Base-by-base conservation (phyloP, 2,113 vertebrate genomes). In the Bubo blakistoni region DNA sequence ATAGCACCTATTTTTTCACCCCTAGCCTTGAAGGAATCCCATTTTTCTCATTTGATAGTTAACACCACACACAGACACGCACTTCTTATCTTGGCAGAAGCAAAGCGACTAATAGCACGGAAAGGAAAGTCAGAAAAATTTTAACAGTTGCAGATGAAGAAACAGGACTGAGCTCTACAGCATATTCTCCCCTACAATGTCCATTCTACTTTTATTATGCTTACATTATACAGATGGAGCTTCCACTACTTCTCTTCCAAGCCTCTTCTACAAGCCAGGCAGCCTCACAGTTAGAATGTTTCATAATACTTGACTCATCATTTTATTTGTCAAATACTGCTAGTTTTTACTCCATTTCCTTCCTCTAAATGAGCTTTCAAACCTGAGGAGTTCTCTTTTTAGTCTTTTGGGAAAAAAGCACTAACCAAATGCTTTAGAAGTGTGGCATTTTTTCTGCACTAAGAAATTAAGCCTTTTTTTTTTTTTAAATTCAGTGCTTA, bases 21-120 rank as follows among this genome's bases (percentile, higher is more conserved):
- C 27, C 52, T 71, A 49, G 20, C 24, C 40, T 74, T 55, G 15
- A 86, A 88, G 40, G 7, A 89, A n/a, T 4, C 3, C 22, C 11
- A 1, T 47, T 92, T 92, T 86, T 57, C 44, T 84, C 18, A 67
- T 71, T n/a, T 76, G 38, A 69, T 27, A 16, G 51, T 34, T 86
- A 78, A 72, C 6, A 74, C 8, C 59, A 49, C 10, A 12, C 32
- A 49, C 19, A 79, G 19, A 54, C 13, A 55, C 0, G 0, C 0
- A 16, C 6, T 38, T 40, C 22, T 46, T 21, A 22, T 51, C 46
- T 38, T 46, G 51, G 76, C 58, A 88, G 72, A 55, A 67, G 40
- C 22, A 92, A 91, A 91, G 36, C 57, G 72, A 36, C 59, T 72
- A 65, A 34, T 0, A 61, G 59, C 42, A 58, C 16, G 38, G 63